Evolutionary conservation across 2,113 vertebrate species (phyloP).

Genomic region (Chamaetylas fuelleborni): DNA sequence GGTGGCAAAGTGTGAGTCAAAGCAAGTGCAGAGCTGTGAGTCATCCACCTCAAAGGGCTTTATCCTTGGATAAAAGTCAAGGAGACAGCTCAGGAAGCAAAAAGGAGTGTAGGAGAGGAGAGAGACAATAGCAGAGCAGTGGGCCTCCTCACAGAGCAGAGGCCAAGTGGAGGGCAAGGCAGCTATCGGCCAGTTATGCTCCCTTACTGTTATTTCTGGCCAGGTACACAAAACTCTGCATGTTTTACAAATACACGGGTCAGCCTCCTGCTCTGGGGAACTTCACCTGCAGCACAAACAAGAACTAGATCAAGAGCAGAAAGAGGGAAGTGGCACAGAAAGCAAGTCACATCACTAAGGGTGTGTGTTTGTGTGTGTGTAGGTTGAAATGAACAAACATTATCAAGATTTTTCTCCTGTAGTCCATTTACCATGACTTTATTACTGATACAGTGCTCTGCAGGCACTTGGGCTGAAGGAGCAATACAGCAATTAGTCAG

Average conservation of each 20-base stretch:
- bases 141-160: not conserved
- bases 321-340: not conserved
- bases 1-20: constrained; percentile 34
- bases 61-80: constrained; percentile 36
- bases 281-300: not conserved
- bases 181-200: not conserved
- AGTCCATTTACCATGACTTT: not conserved
- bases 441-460: not conserved
- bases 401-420: not conserved
- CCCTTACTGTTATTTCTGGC: not conserved
- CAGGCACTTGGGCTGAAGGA: not conserved
- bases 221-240: not conserved
- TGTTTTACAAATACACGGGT: not conserved
- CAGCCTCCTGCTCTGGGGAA: not conserved
- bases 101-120: not conserved
- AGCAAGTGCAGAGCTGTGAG: constrained; percentile 6
- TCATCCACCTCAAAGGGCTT: constrained; percentile 40
- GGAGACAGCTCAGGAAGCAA: not conserved
- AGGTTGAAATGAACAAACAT: not conserved
- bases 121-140: not conserved
- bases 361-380: rapidly evolving
- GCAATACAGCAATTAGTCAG: not conserved
- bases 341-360: not conserved
- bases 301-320: not conserved
- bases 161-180: not conserved